A percentile compares a stretch with the other conserved stretches of the same genome.
Conservation (phyloP, 2,797 vertebrate species). For the Coendou prehensilis region DNA sequence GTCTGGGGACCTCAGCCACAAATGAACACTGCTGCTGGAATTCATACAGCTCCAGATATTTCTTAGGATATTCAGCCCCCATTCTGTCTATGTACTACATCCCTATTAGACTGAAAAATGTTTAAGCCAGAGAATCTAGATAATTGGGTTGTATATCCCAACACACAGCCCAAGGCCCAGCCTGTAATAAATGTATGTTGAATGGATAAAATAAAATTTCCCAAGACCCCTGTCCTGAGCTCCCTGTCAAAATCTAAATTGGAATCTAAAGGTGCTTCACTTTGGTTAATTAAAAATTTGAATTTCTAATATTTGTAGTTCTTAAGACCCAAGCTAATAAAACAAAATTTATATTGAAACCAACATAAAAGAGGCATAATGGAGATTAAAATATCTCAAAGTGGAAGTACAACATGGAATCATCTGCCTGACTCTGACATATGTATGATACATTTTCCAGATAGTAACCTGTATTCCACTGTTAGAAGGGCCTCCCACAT, state of each 20-base stretch:
- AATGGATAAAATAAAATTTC: conserved; percentile 3
- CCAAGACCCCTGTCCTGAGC: background rate
- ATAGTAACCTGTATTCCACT: conserved; percentile 22
- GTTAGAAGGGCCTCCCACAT: background rate
- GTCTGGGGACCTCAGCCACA: background rate
- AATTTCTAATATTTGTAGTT: conserved; percentile 12
- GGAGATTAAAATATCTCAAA: conserved; percentile 49
- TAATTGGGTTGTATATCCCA: background rate
- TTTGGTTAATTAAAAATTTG: conserved; percentile 34
- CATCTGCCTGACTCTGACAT: background rate
- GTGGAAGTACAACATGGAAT: conserved; percentile 17
- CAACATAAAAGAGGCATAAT: conserved; percentile 1
- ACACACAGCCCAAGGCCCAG: background rate
- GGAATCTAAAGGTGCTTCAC: conserved; percentile 47
- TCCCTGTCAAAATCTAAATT: background rate
- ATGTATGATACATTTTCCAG: conserved; percentile 42
- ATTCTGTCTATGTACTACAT: background rate
- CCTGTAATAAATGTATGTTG: background rate
- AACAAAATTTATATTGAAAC: conserved; percentile 61
- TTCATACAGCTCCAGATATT: background rate
- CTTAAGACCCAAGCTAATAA: conserved; percentile 25
- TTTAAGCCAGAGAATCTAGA: background rate
- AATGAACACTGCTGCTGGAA: background rate
- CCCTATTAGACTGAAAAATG: background rate
- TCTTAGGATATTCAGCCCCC: background rate